A percentile compares a stretch with the other conserved stretches of the same genome.
Conservation (phyloP, 2,888 invertebrate genomes). For the Perdita meconis region DNA sequence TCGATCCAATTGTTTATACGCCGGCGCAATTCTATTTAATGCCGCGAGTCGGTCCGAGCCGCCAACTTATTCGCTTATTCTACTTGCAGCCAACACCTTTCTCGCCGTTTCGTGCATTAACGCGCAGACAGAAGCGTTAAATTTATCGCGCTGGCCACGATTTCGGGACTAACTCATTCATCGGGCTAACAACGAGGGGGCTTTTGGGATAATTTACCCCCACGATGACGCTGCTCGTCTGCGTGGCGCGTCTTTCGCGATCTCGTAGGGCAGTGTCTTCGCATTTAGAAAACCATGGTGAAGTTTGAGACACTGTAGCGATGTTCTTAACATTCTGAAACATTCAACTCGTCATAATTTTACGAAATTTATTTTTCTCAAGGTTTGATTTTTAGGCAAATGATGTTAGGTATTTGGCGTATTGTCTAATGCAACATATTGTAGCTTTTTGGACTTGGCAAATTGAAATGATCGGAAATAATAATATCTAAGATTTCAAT, state of each 20-base stretch:
- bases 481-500: too few species aligned
- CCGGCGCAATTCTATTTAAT: constrained; percentile 82
- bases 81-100: constrained; percentile 55
- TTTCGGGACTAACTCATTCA: constrained; percentile 80
- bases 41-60: constrained; percentile 70
- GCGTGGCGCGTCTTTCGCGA: background rate
- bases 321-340: background rate
- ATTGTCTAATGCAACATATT: too few species aligned
- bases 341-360: too few species aligned
- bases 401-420: too few species aligned
- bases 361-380: too few species aligned
- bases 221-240: constrained; percentile 24
- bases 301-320: background rate
- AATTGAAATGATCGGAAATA: too few species aligned
- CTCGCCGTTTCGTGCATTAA: constrained; percentile 66
- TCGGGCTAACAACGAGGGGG: constrained; percentile 78
- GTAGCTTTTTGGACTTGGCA: too few species aligned
- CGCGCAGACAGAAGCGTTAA: constrained; percentile 68
- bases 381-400: too few species aligned
- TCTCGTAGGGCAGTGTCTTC: background rate
- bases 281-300: background rate
- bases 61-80: constrained; percentile 58
- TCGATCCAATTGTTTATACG: constrained; percentile 84
- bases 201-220: constrained; percentile 77
- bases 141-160: constrained; percentile 80